A percentile compares a stretch with the other conserved stretches of the same genome.
These are phyloP conservation scores for Gryllus bimaculatus DNA, from an alignment of 1,140 invertebrate genomes.

Conservation along the genomic window DNA sequence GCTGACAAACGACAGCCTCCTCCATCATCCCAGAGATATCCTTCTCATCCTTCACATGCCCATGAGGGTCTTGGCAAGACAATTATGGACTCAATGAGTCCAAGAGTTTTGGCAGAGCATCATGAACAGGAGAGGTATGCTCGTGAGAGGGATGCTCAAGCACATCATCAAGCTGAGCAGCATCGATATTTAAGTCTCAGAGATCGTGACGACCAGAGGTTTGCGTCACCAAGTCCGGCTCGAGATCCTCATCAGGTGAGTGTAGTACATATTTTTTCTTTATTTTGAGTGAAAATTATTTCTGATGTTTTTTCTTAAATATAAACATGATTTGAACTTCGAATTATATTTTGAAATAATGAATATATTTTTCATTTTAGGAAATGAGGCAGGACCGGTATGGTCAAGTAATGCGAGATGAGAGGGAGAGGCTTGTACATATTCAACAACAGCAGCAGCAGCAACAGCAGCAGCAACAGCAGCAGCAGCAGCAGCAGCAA, in stretches of 20 bases:
- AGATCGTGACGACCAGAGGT: slow-evolving; percentile 37
- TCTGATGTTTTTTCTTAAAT: too few relatives aligned
- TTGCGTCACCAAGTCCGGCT: slow-evolving; percentile 25
- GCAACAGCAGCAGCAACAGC: slow-evolving; percentile 31
- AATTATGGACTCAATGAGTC: slow-evolving; percentile 37
- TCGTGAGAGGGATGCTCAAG: slow-evolving; percentile 28
- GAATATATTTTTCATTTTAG: not conserved
- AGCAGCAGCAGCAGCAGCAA: slow-evolving; percentile 30
- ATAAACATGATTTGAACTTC: too few relatives aligned
- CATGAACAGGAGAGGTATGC: slow-evolving; percentile 31
- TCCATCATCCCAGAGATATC: slow-evolving; percentile 7
- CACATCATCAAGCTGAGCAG: slow-evolving; percentile 30
- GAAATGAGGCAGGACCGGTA: slow-evolving; percentile 13
- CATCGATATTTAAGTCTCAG: slow-evolving; percentile 33
- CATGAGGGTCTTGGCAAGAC: slow-evolving; percentile 54
- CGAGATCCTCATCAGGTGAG: not conserved
- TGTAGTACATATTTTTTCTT: too few relatives aligned
- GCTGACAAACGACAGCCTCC: slow-evolving; percentile 23
- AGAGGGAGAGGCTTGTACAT: slow-evolving; percentile 12
- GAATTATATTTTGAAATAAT: too few relatives aligned
- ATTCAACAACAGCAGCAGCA: slow-evolving; percentile 23
- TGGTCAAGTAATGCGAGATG: not conserved
- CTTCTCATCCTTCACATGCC: slow-evolving; percentile 21
- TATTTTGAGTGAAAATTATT: too few relatives aligned
- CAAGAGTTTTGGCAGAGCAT: slow-evolving; percentile 26